Base-by-base conservation (phyloP, 2,888 invertebrate species). In the Eulithis prunata region DNA sequence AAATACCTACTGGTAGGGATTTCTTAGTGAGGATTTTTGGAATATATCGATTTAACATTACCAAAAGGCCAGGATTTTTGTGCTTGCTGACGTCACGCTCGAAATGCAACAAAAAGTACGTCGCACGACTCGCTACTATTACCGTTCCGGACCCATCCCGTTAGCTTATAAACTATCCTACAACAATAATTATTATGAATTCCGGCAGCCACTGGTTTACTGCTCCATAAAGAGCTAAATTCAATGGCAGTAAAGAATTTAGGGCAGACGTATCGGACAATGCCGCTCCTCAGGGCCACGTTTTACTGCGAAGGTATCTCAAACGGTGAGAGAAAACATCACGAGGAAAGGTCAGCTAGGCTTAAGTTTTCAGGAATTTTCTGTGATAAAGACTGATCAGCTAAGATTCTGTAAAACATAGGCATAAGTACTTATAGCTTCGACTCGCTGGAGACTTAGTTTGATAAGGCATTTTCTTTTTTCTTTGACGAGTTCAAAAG, bases 191-290 rank as follows among this genome's bases (percentile, higher is more conserved):
- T 45, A 56, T 45, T 12, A 49, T 21, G 11, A n/a, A 28, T 56
- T 56, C 56, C 8, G n/a, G 49, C 38, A 49, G 51, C 53, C 46
- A 36, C 38, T 14, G 38, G 21, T 38, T 61, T 55, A 61, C n/a
- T 54, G 54, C 54, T 55, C 55, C 47, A 55, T 61, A 61, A 61
- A 55, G 47, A 21, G 54, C 45, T 41, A 10, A 38, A 61, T 47
- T 46, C 21, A 61, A 54, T 38, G 60, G 14, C 38, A n/a, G 43
- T 38, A 13, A 38, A 45, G 32, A 46, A 28, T 46, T 14, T 36
- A 14, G 53, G 46, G 12, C 53, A 41, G 41, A 51, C n/a, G 58
- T 51, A 45, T 49, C 52, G 59, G 59, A 59, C 59, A 51, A 58
- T 58, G 8, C 11, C 28, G 45, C 45, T 14, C 12, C 41, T n/a